Evolutionary conservation across 1,140 invertebrate species (phyloP), one percentile per base, ranked within the genome.

Genomic region (Cydia pomonella): DNA sequence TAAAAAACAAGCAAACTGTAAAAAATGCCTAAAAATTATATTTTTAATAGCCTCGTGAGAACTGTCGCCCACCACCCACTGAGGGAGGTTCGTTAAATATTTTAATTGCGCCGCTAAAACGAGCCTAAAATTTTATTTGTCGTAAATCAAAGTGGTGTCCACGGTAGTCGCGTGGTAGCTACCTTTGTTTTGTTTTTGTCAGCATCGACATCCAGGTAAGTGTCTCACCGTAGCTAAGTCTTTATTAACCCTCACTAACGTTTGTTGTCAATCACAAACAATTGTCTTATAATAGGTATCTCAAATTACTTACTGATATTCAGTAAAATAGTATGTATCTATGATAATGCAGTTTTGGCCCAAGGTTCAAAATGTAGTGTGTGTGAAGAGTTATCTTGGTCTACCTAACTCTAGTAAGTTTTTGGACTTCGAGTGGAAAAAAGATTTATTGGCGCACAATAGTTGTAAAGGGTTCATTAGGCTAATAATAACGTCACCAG

Each of bases 31-130:
- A 29, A 66, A 66, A 66, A 66, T 66, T 66, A 66, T 88, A 91
- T 89, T 85, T 91, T 91, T 92, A 92, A 92, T 92, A 90, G 89
- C 78, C 83, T 89, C 84, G 91, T 92, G 88, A 91, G 89, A 92
- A 92, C 87, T 92, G 91, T 92, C 91, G 86, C 86, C 84, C 80
- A 89, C 91, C 91, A 91, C 91, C 89, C 88, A 91, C 91, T 87
- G 91, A 75, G 91, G 81, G 81, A 76, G 74, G 76, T 84, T 87
- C 84, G 86, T 91, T 90, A 91, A 87, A 90, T 88, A 88, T 92
- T 91, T 91, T 92, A 92, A 92, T 92, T 92, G 89, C 84, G 81
- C 82, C 84, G 84, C 86, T 86, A 89, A 87, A 88, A 89, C 86
- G 84, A 83, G 80, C 84, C 83, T 85, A 78, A 85, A 86, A 79